These are phyloP conservation scores for Scortum barcoo DNA, from an alignment of 2,113 vertebrate genomes.

Conservation along the genomic window DNA sequence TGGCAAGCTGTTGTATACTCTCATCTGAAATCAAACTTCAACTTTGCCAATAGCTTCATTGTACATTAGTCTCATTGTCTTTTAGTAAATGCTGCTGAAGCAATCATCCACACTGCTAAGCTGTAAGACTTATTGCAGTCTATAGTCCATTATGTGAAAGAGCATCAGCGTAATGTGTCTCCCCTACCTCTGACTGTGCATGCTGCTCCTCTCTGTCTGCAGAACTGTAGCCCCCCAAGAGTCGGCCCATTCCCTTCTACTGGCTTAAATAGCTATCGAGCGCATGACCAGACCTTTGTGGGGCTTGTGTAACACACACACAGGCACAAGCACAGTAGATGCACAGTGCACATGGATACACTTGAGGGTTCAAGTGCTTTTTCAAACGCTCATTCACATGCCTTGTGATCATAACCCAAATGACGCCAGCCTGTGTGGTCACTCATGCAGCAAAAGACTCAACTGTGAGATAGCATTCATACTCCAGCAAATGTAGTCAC, in stretches of 20 bases:
- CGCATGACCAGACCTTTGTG: constrained; percentile 72
- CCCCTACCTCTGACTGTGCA: constrained; percentile 74
- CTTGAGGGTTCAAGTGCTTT: constrained; percentile 50
- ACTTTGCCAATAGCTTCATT: background rate
- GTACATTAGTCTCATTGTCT: background rate
- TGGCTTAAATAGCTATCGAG: constrained; percentile 76
- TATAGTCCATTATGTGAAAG: background rate
- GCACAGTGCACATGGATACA: constrained; percentile 40
- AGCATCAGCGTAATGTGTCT: constrained; percentile 3
- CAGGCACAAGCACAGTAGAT: constrained; percentile 29
- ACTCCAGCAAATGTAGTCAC: background rate
- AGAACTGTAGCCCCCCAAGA: constrained; percentile 67
- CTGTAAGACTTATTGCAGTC: background rate
- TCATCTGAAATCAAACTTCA: background rate
- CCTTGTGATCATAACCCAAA: constrained; percentile 83
- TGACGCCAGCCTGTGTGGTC: constrained; percentile 33
- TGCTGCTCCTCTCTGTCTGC: constrained; percentile 72
- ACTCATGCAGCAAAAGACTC: constrained; percentile 30
- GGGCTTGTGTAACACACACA: constrained; percentile 51
- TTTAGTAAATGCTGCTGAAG: constrained; percentile 12
- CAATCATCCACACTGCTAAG: background rate
- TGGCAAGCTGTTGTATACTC: background rate
- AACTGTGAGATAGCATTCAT: constrained; percentile 27
- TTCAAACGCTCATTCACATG: constrained; percentile 57
- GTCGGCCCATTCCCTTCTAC: constrained; percentile 42